These are phyloP conservation scores for Clavelina lepadiformis DNA, from an alignment of 23 tunicate species.

Conservation along the genomic window DNA sequence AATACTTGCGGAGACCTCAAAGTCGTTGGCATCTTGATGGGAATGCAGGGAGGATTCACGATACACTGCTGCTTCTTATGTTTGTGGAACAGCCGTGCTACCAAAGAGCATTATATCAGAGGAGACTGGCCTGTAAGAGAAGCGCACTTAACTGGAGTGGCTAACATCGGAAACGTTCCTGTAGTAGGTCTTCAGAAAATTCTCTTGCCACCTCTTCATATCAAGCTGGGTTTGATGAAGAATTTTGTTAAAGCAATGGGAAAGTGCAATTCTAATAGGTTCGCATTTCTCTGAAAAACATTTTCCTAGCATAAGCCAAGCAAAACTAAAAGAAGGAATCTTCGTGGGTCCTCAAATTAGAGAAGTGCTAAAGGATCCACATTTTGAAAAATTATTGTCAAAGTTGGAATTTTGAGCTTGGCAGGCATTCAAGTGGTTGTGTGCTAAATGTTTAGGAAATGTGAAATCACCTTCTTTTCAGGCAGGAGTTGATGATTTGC, in stretches of 20 bases:
- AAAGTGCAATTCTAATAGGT: constrained; percentile 20
- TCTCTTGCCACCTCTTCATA: constrained; percentile 22
- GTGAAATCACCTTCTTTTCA: constrained; percentile 17
- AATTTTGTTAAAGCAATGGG: constrained; percentile 33
- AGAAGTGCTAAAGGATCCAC: constrained; percentile 19
- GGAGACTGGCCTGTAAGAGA: constrained; percentile 30
- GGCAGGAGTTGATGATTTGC: constrained; percentile 21
- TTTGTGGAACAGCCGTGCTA: constrained; percentile 39
- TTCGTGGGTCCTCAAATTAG: constrained; percentile 29
- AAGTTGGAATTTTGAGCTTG: constrained; percentile 14
- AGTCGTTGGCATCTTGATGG: constrained; percentile 16
- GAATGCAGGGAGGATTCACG: constrained; percentile 25
- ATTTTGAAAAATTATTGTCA: constrained; percentile 11
- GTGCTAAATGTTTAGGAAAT: constrained; percentile 34
- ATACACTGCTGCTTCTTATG: constrained; percentile 39
- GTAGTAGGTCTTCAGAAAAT: constrained; percentile 14
- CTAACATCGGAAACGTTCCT: constrained; percentile 2
- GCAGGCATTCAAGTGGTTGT: constrained; percentile 25
- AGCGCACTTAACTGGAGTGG: constrained; percentile 11
- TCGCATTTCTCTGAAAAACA: constrained; percentile 18
- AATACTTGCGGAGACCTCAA: constrained; percentile 24
- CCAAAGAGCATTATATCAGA: constrained; percentile 25
- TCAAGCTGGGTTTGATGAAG: constrained; percentile 14
- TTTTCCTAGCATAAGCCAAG: constrained; percentile 27
- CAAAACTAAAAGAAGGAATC: constrained; percentile 32